Evolutionary conservation across 2,888 invertebrate species (phyloP).

Genomic region (Chironomus tentans): DNA sequence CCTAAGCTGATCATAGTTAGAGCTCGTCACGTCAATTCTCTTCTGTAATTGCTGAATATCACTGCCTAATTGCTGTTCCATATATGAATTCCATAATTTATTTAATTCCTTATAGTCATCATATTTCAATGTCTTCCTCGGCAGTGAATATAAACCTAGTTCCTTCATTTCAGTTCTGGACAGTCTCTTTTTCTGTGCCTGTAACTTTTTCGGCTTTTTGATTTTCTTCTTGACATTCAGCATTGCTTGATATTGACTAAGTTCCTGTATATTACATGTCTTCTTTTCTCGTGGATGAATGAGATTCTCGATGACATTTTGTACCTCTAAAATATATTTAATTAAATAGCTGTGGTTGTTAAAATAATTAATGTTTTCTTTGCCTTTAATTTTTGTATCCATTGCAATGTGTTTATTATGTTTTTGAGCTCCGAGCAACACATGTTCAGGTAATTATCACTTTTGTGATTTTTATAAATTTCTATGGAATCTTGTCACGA

Average conservation of each 20-base stretch:
- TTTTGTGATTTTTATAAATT: too few species aligned
- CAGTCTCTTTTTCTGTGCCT: neutral
- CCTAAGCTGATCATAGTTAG: constrained; percentile 41
- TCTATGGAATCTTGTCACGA: too few species aligned
- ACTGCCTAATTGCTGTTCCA: constrained; percentile 49
- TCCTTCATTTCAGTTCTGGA: constrained; percentile 29
- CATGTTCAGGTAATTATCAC: too few species aligned
- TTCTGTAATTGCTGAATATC: constrained; percentile 39
- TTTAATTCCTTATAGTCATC: constrained; percentile 54
- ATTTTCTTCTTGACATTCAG: constrained; percentile 1
- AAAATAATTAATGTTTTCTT: neutral
- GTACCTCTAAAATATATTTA: neutral
- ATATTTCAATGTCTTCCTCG: constrained; percentile 53
- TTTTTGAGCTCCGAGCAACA: too few species aligned
- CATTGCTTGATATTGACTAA: neutral
- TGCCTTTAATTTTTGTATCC: neutral
- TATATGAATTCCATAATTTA: constrained; percentile 62
- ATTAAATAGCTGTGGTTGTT: neutral
- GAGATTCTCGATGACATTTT: constrained; percentile 10
- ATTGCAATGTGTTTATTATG: neutral
- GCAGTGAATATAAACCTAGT: constrained; percentile 54
- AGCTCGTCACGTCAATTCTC: constrained; percentile 34
- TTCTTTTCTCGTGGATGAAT: constrained; percentile 18
- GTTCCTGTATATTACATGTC: neutral
- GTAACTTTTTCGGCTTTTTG: neutral